Evolutionary conservation across 2,113 vertebrate species (phyloP).

Genomic region (Crotalus helleri): DNA sequence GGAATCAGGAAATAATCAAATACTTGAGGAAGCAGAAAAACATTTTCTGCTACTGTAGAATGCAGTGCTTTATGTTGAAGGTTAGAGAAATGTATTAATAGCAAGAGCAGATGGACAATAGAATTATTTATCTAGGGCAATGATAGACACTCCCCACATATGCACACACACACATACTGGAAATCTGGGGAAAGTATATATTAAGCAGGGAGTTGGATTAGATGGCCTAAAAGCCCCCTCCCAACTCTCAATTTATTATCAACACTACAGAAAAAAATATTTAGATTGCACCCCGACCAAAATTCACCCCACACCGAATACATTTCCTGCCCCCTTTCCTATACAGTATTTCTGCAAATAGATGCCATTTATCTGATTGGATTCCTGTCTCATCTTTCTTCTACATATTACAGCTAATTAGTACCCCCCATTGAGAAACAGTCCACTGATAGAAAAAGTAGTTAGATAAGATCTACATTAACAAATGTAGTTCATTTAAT

Average conservation of each 20-base stretch:
- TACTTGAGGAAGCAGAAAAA: background rate
- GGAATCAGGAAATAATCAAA: background rate
- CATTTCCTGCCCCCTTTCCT: conserved; percentile 59
- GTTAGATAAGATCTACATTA: conserved; percentile 83
- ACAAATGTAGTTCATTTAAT: conserved; percentile 86
- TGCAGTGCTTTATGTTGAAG: background rate
- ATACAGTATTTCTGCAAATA: conserved; percentile 67
- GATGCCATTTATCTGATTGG: conserved; percentile 76
- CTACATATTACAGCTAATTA: conserved; percentile 80
- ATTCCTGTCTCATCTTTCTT: conserved; percentile 75
- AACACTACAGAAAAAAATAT: conserved; percentile 29
- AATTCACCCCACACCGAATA: conserved; percentile 48
- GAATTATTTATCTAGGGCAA: background rate
- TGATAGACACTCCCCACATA: no score
- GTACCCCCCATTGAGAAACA: conserved; percentile 79
- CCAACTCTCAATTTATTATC: background rate
- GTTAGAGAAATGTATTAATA: background rate
- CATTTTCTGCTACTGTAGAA: background rate
- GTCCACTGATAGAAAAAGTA: conserved; percentile 77
- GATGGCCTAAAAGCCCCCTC: no score
- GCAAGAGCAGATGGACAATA: background rate
- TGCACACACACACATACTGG: background rate
- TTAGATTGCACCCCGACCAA: conserved; percentile 51
- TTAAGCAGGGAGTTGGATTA: background rate
- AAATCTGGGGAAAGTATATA: background rate